Evolutionary conservation across 2,797 vertebrate genomes (phyloP).

Genomic region (Ceyx erithaca): DNA sequence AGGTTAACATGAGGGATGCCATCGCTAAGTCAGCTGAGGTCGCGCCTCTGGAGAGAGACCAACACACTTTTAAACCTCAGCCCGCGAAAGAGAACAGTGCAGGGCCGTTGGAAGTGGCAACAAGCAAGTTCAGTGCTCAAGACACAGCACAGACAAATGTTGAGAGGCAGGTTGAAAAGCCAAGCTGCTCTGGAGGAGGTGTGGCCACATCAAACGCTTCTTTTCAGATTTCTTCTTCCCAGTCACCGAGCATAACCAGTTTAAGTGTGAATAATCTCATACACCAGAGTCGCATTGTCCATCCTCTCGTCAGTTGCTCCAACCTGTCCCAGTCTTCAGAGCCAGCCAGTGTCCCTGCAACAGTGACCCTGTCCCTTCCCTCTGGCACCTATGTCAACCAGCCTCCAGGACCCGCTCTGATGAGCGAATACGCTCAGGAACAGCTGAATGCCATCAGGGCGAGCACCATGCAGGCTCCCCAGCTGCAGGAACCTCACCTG

Average conservation of each 20-base stretch:
- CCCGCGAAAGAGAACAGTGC: conserved; percentile 70
- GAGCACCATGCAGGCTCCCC: conserved; percentile 78
- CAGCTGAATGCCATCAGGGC: conserved; percentile 85
- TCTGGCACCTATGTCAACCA: conserved; percentile 83
- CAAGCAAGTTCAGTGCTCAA: conserved; percentile 80
- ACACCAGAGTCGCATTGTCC: conserved; percentile 84
- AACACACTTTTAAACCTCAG: conserved; percentile 81
- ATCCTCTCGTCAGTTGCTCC: conserved; percentile 86
- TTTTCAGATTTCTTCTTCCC: conserved; percentile 84
- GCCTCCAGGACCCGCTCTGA: conserved; percentile 82
- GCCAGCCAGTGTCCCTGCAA: conserved; percentile 59
- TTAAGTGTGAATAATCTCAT: conserved; percentile 95
- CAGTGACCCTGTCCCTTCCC: conserved; percentile 80
- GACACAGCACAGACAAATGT: conserved; percentile 68
- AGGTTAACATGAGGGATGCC: conserved; percentile 51
- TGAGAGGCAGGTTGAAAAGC: conserved; percentile 81
- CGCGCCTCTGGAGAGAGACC: conserved; percentile 80
- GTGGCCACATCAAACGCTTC: conserved; percentile 77
- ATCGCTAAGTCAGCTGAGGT: conserved; percentile 73
- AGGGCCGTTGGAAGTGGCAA: conserved; percentile 76
- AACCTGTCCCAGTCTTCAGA: conserved; percentile 79
- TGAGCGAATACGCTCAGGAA: conserved; percentile 87
- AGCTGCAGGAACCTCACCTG: conserved; percentile 78
- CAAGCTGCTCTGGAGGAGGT: conserved; percentile 77
- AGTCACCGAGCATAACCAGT: conserved; percentile 86